Evolutionary conservation across 2,113 vertebrate genomes (phyloP), one percentile per base, ranked within the genome.

Genomic region (Notarius quadriscutis): DNA sequence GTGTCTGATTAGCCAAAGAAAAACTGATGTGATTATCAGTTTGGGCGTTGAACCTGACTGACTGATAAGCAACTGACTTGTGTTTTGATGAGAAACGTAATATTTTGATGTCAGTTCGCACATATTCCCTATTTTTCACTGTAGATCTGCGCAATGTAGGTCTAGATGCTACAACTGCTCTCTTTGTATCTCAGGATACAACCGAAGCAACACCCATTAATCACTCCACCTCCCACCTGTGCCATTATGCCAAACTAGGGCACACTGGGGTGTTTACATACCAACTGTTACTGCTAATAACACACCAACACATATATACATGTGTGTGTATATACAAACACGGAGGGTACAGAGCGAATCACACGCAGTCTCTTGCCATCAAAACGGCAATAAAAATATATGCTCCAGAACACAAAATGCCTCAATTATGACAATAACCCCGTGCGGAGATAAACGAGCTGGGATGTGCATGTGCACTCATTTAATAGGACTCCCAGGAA

Each of bases 211-310:
- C 92, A 89, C 89, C 93, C 93, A 94, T 95, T 95, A 93, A 94
- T 94, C 93, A 87, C 81, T 84, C 85, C 22, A 34, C 85, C 63
- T 81, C 85, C 85, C 77, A 69, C 75, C 77, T 86, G 75, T 60
- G 53, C 85, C 90, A 91, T 92, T 90, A 90, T 88, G 83, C 90
- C 77, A 92, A 95, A 94, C 90, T 94, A 90, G 94, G 94, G 89
- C 95, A 93, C 93, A 93, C 92, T 91, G 93, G 93, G 92, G 93
- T 93, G 93, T 93, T 93, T 88, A 93, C 84, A 81, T 81, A 83
- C 71, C 62, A 14, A 53, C 71, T 60, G 55, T 48, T 69, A 53
- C 57, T 53, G 86, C 22, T 77, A 84, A 87, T 84, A 82, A 34
- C 79, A 81, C 18, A 30, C 75, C 77, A 62, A 50, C 12, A 74